These are phyloP conservation scores for Arrhamphus sclerolepis DNA, from an alignment of 2,797 vertebrate genomes.

Conservation along the genomic window DNA sequence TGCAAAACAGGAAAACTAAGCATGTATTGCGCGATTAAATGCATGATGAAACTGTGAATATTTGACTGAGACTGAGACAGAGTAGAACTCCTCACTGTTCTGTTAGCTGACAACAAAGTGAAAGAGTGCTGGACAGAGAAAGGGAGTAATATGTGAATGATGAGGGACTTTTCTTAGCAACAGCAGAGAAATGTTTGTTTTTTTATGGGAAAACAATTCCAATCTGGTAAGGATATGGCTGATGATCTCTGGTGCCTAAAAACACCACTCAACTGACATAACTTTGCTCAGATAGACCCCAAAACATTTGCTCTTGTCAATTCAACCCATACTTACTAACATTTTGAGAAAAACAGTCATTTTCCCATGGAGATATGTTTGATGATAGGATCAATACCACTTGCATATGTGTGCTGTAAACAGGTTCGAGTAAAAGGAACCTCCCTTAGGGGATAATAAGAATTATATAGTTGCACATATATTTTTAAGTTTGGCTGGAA, in stretches of 20 bases:
- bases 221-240: constrained; percentile 18
- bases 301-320: neutral
- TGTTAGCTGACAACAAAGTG: constrained; percentile 30
- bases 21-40: neutral
- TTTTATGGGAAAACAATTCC: constrained; percentile 8
- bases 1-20: constrained; percentile 24
- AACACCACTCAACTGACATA: constrained; percentile 25
- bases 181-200: constrained; percentile 48
- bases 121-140: constrained; percentile 33
- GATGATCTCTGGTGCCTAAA: constrained; percentile 30
- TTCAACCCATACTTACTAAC: neutral
- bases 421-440: too few species aligned
- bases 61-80: neutral
- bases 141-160: constrained; percentile 32
- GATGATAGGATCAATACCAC: too few species aligned
- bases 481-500: neutral
- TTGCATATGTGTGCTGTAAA: too few species aligned
- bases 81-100: constrained; percentile 21
- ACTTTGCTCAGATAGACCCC: neutral
- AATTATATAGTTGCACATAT: neutral
- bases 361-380: too few species aligned
- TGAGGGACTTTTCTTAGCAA: constrained; percentile 44
- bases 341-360: too few species aligned
- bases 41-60: neutral
- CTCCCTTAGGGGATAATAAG: neutral